Evolutionary conservation across 2,888 invertebrate species (phyloP), one percentile per base, ranked within the genome.

Genomic region (Dorcus parallelipipedus): DNA sequence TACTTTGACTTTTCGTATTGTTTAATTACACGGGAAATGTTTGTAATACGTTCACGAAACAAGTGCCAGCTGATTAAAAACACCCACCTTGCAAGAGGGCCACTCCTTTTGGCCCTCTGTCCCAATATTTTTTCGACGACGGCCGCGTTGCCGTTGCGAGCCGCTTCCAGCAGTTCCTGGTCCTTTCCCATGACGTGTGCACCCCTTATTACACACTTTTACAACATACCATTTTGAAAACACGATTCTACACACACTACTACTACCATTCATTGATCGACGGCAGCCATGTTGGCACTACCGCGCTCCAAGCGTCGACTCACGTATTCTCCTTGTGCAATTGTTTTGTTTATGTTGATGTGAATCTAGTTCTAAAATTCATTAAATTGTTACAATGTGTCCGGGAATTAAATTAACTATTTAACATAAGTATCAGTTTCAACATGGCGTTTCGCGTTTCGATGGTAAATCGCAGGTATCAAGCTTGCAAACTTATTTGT

Each of bases 151-250:
- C 96, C 97, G 82, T 89, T 93, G 73, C 96, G 88, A 69, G 96
- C 94, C 71, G 95, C 97, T 78, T 97, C 96, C 79, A 97, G 84
- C 80, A 97, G 86, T 82, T 97, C 96, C 81, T 95, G 94, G 81
- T 97, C 96, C 82, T 95, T 95, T 78, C 96, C 96, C 95, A 97
- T 97, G 77, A 78, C 80, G 81, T 80, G 79, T 80, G 66, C 67
- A 69, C 64, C 49, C 53, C 61, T 62, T 67, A 65, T 67, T 68
- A 69, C 68, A 66, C 71, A 71, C 71, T 72, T 71, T 72, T 73
- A 69, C 59, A 70, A 71, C 69, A 71, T 71, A 74, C 73, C 73
- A 74, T 75, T 74, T 67, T 66, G 69, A 63, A 73, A 72, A 73
- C 73, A 73, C 72, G 63, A 67, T 67, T 71, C 70, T 80, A 81